Evolutionary conservation across 2,888 invertebrate species (phyloP).

Genomic region (Oscheius sp.): DNA sequence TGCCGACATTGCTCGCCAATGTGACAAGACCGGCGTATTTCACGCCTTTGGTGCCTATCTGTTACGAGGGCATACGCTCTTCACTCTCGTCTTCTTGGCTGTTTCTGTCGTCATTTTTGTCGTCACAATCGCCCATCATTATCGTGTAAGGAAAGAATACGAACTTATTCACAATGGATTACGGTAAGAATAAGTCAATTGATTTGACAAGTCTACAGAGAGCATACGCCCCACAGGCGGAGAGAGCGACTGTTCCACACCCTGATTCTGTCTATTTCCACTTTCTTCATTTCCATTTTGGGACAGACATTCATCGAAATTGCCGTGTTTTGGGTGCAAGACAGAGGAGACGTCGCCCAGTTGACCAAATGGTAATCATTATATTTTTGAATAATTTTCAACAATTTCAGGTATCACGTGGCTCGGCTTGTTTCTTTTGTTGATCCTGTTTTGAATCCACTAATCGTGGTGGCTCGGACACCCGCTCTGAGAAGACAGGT

Average conservation of each 20-base stretch:
- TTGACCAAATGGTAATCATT: constrained; percentile 48
- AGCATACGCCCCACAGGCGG: constrained; percentile 67
- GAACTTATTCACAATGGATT: constrained; percentile 60
- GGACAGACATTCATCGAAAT: constrained; percentile 71
- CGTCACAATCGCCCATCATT: constrained; percentile 68
- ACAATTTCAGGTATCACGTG: constrained; percentile 51
- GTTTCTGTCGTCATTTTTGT: constrained; percentile 68
- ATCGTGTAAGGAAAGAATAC: constrained; percentile 65
- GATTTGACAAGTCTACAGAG: constrained; percentile 42
- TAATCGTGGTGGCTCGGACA: constrained; percentile 69
- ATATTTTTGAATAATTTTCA: background rate
- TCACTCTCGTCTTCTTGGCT: constrained; percentile 67
- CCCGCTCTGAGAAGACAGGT: constrained; percentile 64
- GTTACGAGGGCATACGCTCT: constrained; percentile 67
- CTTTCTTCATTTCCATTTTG: constrained; percentile 65
- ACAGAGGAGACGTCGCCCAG: constrained; percentile 56
- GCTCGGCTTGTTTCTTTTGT: constrained; percentile 69
- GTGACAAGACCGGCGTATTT: constrained; percentile 67
- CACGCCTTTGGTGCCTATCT: constrained; percentile 66
- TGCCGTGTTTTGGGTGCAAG: constrained; percentile 71
- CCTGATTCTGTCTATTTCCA: constrained; percentile 66
- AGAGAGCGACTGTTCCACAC: constrained; percentile 71
- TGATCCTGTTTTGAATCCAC: constrained; percentile 70
- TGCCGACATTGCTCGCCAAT: constrained; percentile 63
- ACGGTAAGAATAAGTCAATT: constrained; percentile 35